A percentile compares a stretch with the other conserved stretches of the same genome.
Evolutionary conservation across 2,888 invertebrate species (phyloP).

Genomic region (Ariolimax columbianus): DNA sequence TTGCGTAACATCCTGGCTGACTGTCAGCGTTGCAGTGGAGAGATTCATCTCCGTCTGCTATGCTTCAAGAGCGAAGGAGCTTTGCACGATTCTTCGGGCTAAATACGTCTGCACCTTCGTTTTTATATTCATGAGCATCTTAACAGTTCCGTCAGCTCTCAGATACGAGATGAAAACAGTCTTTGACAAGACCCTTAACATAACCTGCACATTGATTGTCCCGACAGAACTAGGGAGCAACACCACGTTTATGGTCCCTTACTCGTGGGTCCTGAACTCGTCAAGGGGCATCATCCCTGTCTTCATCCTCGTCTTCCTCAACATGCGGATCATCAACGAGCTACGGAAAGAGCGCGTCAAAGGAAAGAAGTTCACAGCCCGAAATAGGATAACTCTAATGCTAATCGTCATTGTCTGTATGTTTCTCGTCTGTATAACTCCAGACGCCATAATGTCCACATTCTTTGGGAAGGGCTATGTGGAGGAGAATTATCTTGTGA

Average conservation of each 20-base stretch:
- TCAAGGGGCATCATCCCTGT: slow-evolving; percentile 75
- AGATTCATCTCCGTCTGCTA: slow-evolving; percentile 75
- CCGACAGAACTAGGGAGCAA: slow-evolving; percentile 70
- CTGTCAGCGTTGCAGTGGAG: slow-evolving; percentile 75
- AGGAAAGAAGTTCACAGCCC: slow-evolving; percentile 69
- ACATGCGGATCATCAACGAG: slow-evolving; percentile 74
- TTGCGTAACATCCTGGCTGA: slow-evolving; percentile 74
- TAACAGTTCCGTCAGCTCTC: slow-evolving; percentile 74
- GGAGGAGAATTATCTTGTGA: slow-evolving; percentile 73
- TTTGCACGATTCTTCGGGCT: slow-evolving; percentile 66
- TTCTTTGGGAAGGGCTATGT: slow-evolving; percentile 77
- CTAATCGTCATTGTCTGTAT: slow-evolving; percentile 76
- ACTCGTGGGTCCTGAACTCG: slow-evolving; percentile 74
- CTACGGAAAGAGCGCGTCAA: slow-evolving; percentile 70
- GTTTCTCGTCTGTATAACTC: slow-evolving; percentile 77
- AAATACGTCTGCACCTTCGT: slow-evolving; percentile 70
- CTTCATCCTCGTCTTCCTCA: slow-evolving; percentile 72
- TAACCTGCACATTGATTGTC: slow-evolving; percentile 63
- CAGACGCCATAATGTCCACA: slow-evolving; percentile 77
- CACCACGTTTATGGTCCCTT: slow-evolving; percentile 70
- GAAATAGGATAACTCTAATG: slow-evolving; percentile 77
- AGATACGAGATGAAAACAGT: slow-evolving; percentile 68
- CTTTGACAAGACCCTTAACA: slow-evolving; percentile 59
- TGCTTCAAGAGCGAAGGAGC: slow-evolving; percentile 64
- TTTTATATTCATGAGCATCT: slow-evolving; percentile 69